phyloP scores from a whole-genome alignment of 2,113 vertebrate genomes.

The Psophia crepitans region DNA sequence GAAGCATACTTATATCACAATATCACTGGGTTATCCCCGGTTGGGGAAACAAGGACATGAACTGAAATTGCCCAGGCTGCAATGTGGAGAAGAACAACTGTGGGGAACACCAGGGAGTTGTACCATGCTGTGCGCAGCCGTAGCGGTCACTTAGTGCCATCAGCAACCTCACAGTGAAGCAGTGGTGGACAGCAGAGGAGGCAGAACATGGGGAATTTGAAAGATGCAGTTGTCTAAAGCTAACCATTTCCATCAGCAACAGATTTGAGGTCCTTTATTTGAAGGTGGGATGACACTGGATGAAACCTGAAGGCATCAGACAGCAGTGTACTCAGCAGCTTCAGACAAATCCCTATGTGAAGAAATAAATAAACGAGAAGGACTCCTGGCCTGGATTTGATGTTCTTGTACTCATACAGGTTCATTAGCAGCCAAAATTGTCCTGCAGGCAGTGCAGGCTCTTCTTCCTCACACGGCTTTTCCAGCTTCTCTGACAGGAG shows the following conservation, averaged over 20 bases:
- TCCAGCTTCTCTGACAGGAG: not conserved
- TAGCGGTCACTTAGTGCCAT: not conserved
- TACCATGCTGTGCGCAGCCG: not conserved
- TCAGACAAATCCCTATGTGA: not conserved
- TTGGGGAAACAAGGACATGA: not conserved
- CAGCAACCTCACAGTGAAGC: not conserved
- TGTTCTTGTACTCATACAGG: not conserved
- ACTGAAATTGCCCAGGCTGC: not conserved
- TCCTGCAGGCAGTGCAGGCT: not conserved
- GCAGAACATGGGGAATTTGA: accelerated
- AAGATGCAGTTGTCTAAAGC: not conserved
- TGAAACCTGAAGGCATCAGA: not conserved
- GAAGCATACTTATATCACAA: not conserved
- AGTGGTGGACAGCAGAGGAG: not conserved
- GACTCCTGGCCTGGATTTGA: not conserved
- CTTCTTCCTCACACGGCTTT: not conserved
- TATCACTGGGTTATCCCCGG: not conserved
- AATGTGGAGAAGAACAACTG: accelerated
- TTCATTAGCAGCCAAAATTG: not conserved
- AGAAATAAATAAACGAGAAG: not conserved
- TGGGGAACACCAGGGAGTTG: not conserved
- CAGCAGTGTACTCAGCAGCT: not conserved
- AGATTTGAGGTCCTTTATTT: not conserved
- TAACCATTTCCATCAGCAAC: not conserved
- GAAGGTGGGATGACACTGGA: not conserved